These are phyloP conservation scores for Drosophila quadrilineata DNA, from an alignment of 1,140 invertebrate genomes.

Conservation along the genomic window DNA sequence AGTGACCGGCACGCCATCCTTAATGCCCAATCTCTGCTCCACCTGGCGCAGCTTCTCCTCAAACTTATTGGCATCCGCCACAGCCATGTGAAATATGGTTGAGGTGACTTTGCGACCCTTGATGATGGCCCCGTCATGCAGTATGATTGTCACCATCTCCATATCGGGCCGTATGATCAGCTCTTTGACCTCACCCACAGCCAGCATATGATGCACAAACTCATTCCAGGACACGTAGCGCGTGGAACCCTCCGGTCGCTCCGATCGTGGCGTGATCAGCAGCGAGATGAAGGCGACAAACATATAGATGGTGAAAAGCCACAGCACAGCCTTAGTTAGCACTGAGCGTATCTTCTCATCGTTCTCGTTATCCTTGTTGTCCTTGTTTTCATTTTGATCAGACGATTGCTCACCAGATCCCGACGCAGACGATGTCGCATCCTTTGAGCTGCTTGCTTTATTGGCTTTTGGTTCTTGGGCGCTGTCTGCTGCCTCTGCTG, in stretches of 20 bases:
- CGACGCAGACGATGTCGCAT: conserved; percentile 6
- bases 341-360: conserved; percentile 86
- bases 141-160: conserved; percentile 91
- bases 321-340: conserved; percentile 87
- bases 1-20: conserved; percentile 88
- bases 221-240: conserved; percentile 96
- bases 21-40: conserved; percentile 90
- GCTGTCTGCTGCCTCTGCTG: not conserved
- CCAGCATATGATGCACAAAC: conserved; percentile 95
- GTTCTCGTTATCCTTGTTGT: conserved; percentile 84
- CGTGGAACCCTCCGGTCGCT: conserved; percentile 85
- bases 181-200: conserved; percentile 95
- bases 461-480: conserved; percentile 1
- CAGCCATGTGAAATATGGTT: conserved; percentile 89
- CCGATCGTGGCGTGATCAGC: conserved; percentile 86
- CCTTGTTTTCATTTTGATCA: conserved; percentile 84
- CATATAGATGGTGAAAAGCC: conserved; percentile 89
- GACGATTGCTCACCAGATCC: conserved; percentile 58
- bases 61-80: conserved; percentile 90
- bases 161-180: conserved; percentile 91
- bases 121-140: conserved; percentile 92
- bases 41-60: conserved; percentile 93
- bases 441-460: not conserved
- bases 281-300: conserved; percentile 86
- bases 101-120: conserved; percentile 86